Evolutionary conservation across 2,113 vertebrate genomes (phyloP).

Genomic region (Callionymus lyra): DNA sequence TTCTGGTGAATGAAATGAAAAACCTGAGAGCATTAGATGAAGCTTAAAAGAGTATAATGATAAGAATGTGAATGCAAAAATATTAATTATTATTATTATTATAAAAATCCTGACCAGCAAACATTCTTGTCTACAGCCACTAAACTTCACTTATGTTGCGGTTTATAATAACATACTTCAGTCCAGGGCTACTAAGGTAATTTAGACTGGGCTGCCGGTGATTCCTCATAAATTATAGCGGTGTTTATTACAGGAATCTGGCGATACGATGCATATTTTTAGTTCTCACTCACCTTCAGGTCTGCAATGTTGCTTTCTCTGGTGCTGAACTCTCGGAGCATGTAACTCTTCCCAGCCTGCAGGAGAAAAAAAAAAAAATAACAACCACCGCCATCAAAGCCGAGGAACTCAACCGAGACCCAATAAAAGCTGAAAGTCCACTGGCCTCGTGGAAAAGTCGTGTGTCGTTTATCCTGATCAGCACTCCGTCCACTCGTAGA

Average conservation of each 20-base stretch:
- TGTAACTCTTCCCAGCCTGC: conserved; percentile 80
- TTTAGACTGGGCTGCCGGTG: too few relatives aligned
- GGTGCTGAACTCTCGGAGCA: conserved; percentile 89
- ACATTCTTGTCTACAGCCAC: neutral
- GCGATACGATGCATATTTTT: neutral
- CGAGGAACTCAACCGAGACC: neutral
- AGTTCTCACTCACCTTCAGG: conserved; percentile 71
- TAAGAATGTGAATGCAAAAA: too few relatives aligned
- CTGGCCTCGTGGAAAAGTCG: conserved; percentile 86
- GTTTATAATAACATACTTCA: neutral
- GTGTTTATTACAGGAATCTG: too few relatives aligned
- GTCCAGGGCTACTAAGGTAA: neutral
- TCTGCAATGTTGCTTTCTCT: conserved; percentile 84
- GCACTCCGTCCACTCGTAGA: conserved; percentile 87
- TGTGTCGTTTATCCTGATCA: conserved; percentile 92
- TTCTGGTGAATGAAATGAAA: too few relatives aligned
- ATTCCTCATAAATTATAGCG: too few relatives aligned
- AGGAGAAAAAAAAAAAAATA: conserved; percentile 14
- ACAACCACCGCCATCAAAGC: neutral
- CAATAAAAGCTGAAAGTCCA: neutral
- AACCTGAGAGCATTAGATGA: too few relatives aligned
- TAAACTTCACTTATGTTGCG: neutral
- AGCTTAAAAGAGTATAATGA: too few relatives aligned
- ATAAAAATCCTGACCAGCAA: too few relatives aligned
- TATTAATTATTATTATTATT: too few relatives aligned